A percentile compares a stretch with the other conserved stretches of the same genome.
These are phyloP conservation scores for Herminia tarsipennalis DNA, from an alignment of 2,888 invertebrate species.

Conservation along the genomic window DNA sequence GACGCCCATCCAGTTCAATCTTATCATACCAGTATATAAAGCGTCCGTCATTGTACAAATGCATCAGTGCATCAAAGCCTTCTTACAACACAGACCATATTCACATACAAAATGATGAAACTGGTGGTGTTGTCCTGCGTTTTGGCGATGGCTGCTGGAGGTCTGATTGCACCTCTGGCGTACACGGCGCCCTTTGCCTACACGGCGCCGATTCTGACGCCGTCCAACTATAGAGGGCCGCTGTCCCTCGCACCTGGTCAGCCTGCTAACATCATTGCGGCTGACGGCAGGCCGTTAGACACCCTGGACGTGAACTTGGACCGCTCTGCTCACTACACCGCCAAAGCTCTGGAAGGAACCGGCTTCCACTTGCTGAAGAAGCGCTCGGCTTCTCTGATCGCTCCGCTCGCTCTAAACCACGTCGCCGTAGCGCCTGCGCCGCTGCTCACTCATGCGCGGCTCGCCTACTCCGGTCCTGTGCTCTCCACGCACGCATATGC, in stretches of 20 bases:
- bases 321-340: slow-evolving; percentile 67
- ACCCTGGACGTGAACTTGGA: slow-evolving; percentile 76
- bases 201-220: slow-evolving; percentile 8
- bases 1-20: slow-evolving; percentile 49
- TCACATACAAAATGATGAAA: slow-evolving; percentile 72
- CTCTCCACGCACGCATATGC: not conserved
- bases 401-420: slow-evolving; percentile 22
- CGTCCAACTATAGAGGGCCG: slow-evolving; percentile 68
- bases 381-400: slow-evolving; percentile 57
- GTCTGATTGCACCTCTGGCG: slow-evolving; percentile 36
- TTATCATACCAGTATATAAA: slow-evolving; percentile 64
- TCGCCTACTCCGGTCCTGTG: slow-evolving; percentile 63
- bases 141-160: slow-evolving; percentile 84
- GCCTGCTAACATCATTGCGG: slow-evolving; percentile 71
- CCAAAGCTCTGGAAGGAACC: slow-evolving; percentile 55
- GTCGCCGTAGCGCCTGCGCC: not conserved
- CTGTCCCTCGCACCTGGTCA: slow-evolving; percentile 76
- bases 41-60: slow-evolving; percentile 35
- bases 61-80: slow-evolving; percentile 66
- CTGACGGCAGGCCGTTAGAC: slow-evolving; percentile 76
- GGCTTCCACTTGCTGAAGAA: slow-evolving; percentile 64
- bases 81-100: slow-evolving; percentile 76
- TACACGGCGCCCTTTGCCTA: slow-evolving; percentile 38
- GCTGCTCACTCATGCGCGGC: slow-evolving; percentile 35
- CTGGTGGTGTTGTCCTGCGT: slow-evolving; percentile 88